Evolutionary conservation across 2,113 vertebrate species (phyloP), one percentile per base, ranked within the genome.

Genomic region (Ia io): DNA sequence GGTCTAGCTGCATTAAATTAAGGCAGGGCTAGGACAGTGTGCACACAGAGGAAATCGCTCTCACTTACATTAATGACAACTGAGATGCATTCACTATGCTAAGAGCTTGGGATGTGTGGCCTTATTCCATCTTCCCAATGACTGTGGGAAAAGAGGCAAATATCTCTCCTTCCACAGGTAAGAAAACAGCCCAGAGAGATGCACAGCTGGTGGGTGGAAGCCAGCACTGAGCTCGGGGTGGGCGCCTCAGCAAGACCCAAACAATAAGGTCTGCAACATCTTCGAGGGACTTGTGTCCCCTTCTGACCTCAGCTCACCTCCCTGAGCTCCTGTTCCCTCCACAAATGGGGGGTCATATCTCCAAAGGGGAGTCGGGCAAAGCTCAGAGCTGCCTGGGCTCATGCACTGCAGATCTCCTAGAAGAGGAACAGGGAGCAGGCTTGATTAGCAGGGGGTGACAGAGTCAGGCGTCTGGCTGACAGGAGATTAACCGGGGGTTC

Each of bases 401-500:
- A 32, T 0, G 56, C 84, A 83, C 96, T 76, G 83, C 71, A 88
- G 63, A 51, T 53, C 0, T 23, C 0, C 9, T 35, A 30, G 44
- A 97, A 97, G 0, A 87, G 79, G 42, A 77, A 78, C 32, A 53
- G 47, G 4, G 10, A 32, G 35, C 5, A 0, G 14, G 0, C 9
- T 23, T 97, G 94, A 95, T 76, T 42, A 92, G 94, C 87, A 94
- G 13, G 0, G 35, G 96, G 96, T 95, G 97, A 97, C 82, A 56
- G 88, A 44, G 86, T 93, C 91, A 92, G 70, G 91, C 4, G 0
- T 4, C 10, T 47, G 53, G 14, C 22, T 97, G 98, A 98, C 98
- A 97, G 97, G 61, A 92, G 77, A 91, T 90, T 83, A 95, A 95
- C 96, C 32, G 17, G 22, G 23, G 47, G 3, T 5, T 5, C 84